These are phyloP conservation scores for Agyllia agylla DNA, from an alignment of 2,888 invertebrate species.

Conservation along the genomic window DNA sequence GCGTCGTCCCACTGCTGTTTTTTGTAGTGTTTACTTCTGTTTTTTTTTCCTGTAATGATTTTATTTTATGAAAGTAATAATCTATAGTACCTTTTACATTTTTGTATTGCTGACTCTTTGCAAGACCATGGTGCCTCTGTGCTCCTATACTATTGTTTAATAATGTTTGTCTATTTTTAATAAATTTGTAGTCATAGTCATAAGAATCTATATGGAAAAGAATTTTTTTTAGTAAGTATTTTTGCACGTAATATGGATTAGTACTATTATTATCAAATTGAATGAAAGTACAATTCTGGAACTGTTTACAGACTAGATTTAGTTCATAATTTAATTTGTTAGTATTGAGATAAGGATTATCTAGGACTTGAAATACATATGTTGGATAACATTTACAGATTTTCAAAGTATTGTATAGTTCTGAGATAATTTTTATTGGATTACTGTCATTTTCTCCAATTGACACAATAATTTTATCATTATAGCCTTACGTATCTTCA, in stretches of 20 bases:
- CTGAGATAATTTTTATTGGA: not conserved
- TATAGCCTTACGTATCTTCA: no score
- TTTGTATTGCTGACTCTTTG: no score
- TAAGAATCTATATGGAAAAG: not conserved
- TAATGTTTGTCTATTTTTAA: not conserved
- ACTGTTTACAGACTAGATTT: not conserved
- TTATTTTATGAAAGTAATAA: not conserved
- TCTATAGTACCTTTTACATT: not conserved
- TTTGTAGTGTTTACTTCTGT: not conserved
- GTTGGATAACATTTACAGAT: not conserved
- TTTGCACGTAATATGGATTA: not conserved
- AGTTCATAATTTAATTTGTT: not conserved
- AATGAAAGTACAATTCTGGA: conserved; percentile 6
- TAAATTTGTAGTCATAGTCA: not conserved
- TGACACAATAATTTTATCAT: not conserved
- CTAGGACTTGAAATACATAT: not conserved
- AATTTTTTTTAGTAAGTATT: not conserved
- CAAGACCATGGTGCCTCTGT: no score
- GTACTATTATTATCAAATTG: not conserved
- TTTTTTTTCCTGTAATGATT: not conserved
- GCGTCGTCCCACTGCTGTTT: no score
- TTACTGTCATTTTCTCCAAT: not conserved
- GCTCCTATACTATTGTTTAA: no score
- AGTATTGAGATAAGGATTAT: not conserved
- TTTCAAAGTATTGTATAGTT: not conserved